Evolutionary conservation across 2,113 vertebrate genomes (phyloP).

Genomic region (Nestor notabilis): DNA sequence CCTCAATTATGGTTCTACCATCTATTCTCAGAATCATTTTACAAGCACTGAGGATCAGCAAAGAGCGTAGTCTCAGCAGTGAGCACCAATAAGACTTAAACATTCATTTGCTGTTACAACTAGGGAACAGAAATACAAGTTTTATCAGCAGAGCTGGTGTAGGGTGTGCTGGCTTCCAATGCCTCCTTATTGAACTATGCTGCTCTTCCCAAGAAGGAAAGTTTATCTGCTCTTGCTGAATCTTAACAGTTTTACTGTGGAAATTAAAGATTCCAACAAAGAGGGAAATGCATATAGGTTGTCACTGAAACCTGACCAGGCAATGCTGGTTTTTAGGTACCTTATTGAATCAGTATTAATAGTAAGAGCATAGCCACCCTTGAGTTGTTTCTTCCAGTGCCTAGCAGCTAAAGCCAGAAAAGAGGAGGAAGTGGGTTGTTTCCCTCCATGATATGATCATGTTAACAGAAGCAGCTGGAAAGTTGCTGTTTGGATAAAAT

Average conservation of each 20-base stretch:
- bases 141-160: not conserved
- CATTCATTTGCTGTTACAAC: not conserved
- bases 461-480: not conserved
- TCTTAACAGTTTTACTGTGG: not conserved
- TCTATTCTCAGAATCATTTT: not conserved
- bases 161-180: not conserved
- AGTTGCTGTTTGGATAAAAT: not conserved
- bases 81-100: not conserved
- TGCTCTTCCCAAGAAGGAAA: not conserved
- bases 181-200: not conserved
- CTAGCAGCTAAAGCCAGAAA: not conserved
- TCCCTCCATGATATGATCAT: rapidly evolving
- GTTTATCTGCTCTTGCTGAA: not conserved
- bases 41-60: not conserved
- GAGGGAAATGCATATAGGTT: not conserved
- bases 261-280: not conserved
- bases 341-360: rapidly evolving
- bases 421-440: not conserved
- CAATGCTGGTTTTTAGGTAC: not conserved
- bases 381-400: not conserved
- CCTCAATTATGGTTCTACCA: not conserved
- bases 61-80: not conserved
- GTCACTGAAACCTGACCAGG: not conserved
- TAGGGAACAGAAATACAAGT: not conserved
- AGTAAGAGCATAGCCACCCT: not conserved